These are phyloP conservation scores for Pseudoips prasinana DNA, from an alignment of 2,888 invertebrate species.

Conservation along the genomic window DNA sequence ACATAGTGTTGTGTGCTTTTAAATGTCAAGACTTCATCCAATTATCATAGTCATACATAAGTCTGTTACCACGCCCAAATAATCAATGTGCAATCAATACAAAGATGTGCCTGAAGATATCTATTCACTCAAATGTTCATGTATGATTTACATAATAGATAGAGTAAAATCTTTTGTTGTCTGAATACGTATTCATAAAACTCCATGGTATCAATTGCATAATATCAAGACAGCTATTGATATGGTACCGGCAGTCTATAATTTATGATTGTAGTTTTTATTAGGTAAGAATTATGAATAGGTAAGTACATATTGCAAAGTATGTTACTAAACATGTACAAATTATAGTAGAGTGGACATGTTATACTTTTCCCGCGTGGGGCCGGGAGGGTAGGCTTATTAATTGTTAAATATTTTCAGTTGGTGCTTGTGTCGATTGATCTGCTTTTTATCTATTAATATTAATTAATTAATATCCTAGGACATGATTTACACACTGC, in stretches of 20 bases:
- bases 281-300: too few relatives aligned
- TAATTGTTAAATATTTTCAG: too few relatives aligned
- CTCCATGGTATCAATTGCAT: conserved; percentile 48
- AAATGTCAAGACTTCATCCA: conserved; percentile 61
- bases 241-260: conserved; percentile 15
- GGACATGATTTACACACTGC: too few relatives aligned
- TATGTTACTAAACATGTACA: too few relatives aligned
- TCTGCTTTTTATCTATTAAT: too few relatives aligned
- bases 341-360: too few relatives aligned
- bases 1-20: conserved; percentile 20
- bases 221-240: conserved; percentile 41
- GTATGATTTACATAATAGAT: conserved; percentile 62
- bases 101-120: conserved; percentile 54
- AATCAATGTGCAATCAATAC: conserved; percentile 49
- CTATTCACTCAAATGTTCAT: conserved; percentile 51
- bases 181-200: conserved; percentile 60
- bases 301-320: too few relatives aligned
- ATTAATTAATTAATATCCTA: too few relatives aligned
- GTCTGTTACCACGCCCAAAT: conserved; percentile 54
- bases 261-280: too few relatives aligned
- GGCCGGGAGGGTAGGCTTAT: too few relatives aligned
- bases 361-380: too few relatives aligned
- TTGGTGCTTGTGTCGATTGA: too few relatives aligned
- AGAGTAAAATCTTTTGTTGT: conserved; percentile 69
- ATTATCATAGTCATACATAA: conserved; percentile 57